Conservation (phyloP, 2,888 invertebrate genomes). For the Tenthredo distinguenda region DNA sequence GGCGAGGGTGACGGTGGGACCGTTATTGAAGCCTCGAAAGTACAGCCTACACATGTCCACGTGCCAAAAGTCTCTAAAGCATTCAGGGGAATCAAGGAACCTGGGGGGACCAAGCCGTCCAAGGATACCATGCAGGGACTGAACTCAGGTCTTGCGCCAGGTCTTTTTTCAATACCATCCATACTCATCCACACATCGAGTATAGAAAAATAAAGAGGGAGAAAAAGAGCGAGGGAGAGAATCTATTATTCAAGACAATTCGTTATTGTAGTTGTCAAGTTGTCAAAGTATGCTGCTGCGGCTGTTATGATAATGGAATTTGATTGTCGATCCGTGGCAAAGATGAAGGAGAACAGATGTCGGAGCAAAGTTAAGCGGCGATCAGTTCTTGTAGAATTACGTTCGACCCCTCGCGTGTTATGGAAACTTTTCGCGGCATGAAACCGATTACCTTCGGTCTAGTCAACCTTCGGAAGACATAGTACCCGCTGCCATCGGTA, state of each 20-base stretch:
- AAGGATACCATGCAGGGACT: slow-evolving; percentile 9
- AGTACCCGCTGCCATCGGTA: not conserved
- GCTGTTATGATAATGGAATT: not conserved
- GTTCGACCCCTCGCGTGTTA: not conserved
- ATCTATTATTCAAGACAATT: not conserved
- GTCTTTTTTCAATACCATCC: not conserved
- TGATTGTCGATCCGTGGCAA: not conserved
- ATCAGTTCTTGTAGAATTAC: not conserved
- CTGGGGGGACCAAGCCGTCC: not conserved
- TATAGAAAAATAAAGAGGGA: not conserved
- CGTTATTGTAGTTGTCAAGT: not conserved
- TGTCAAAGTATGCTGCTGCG: not conserved
- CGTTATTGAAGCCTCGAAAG: not conserved
- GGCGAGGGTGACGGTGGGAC: not conserved
- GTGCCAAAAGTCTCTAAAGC: slow-evolving; percentile 2
- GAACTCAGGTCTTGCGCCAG: slow-evolving; percentile 5
- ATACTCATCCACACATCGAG: not conserved
- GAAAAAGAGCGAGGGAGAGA: not conserved
- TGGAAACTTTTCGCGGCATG: slow-evolving; percentile 32
- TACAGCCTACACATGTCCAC: not conserved
- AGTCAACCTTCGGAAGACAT: slow-evolving; percentile 29
- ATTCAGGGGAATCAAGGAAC: slow-evolving; percentile 5
- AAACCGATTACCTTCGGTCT: not conserved
- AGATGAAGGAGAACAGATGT: not conserved
- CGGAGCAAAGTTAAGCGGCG: not conserved